Evolutionary conservation across 2,888 invertebrate species (phyloP), one percentile per base, ranked within the genome.

Genomic region (Eudemis profundana): DNA sequence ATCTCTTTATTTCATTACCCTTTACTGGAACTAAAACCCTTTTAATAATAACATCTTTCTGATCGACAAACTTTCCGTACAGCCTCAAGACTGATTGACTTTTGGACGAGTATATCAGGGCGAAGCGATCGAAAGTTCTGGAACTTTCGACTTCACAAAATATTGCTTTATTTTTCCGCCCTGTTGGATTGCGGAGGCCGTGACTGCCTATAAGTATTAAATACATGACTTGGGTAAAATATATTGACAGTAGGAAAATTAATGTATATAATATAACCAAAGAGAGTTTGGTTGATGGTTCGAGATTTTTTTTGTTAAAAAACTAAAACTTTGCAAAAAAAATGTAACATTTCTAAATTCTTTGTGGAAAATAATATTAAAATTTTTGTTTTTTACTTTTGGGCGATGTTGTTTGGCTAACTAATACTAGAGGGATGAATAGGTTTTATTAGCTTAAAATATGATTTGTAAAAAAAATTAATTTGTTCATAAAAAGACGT

Each of bases 81-180:
- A 44, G 42, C 44, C 36, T 10, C 50, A 33, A 56, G 36, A 33
- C 64, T 64, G 64, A 64, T 64, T 38, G 64, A 59, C 57, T 64
- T 64, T 38, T 44, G 44, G 64, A 64, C 50, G 23, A 64, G 64
- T 51, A 46, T 57, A 64, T 64, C 50, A 59, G 44, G 36, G 50
- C 64, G 17, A 49, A 54, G 50, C 50, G 56, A 63, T 63, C 49
- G 44, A 51, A 64, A 64, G 36, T 64, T 64, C 64, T 42, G 23
- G 17, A 64, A 64, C 33, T 64, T 63, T 64, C 49, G 57, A 56
- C 50, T 51, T 36, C 50, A 46, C 42, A 38, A 59, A 51, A 64
- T 64, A 64, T 64, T 64, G 64, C 57, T 64, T 59, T 64, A 64
- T 64, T 64, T 64, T 64, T 51, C 57, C 57, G 36, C 57, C 44